Evolutionary conservation across 2,113 vertebrate species (phyloP).

Genomic region (Pseudorasbora parva): DNA sequence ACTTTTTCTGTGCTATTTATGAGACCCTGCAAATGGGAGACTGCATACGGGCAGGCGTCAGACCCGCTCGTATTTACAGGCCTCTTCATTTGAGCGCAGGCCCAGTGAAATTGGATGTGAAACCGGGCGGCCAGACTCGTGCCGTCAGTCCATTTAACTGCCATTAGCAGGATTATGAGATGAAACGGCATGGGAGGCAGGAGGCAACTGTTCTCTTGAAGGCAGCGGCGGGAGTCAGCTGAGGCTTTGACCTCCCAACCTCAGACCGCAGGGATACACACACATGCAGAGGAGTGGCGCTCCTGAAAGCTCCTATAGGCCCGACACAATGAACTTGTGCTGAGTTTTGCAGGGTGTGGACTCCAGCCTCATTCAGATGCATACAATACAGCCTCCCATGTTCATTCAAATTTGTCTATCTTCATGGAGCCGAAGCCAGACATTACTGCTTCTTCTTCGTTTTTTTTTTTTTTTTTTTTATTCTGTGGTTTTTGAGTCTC

Average conservation of each 20-base stretch:
- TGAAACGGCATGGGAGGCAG: constrained; percentile 5
- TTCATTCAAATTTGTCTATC: constrained; percentile 75
- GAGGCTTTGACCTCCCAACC: constrained; percentile 45
- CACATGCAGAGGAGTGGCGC: constrained; percentile 21
- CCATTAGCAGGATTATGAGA: constrained; percentile 43
- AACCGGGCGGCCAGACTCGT: background rate
- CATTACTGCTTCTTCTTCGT: constrained; percentile 48
- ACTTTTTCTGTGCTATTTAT: constrained; percentile 60
- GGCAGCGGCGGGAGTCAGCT: background rate
- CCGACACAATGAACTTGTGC: constrained; percentile 47
- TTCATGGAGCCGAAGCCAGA: constrained; percentile 75
- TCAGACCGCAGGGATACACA: constrained; percentile 26
- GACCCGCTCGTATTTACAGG: constrained; percentile 76
- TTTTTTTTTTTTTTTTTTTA: constrained; percentile 63
- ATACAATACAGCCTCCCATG: constrained; percentile 57
- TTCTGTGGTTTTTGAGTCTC: constrained; percentile 80
- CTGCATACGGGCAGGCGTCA: constrained; percentile 60
- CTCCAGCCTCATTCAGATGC: constrained; percentile 25
- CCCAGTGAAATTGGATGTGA: constrained; percentile 22
- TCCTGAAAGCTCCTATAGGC: constrained; percentile 28
- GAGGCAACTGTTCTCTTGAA: constrained; percentile 35
- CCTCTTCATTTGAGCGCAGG: constrained; percentile 70
- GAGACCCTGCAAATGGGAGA: constrained; percentile 63
- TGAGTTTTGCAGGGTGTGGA: constrained; percentile 44
- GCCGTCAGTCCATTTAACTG: constrained; percentile 33